A percentile compares a stretch with the other conserved stretches of the same genome.
phyloP scores from a whole-genome alignment of 2,797 vertebrate species.

The Onychomys torridus region DNA sequence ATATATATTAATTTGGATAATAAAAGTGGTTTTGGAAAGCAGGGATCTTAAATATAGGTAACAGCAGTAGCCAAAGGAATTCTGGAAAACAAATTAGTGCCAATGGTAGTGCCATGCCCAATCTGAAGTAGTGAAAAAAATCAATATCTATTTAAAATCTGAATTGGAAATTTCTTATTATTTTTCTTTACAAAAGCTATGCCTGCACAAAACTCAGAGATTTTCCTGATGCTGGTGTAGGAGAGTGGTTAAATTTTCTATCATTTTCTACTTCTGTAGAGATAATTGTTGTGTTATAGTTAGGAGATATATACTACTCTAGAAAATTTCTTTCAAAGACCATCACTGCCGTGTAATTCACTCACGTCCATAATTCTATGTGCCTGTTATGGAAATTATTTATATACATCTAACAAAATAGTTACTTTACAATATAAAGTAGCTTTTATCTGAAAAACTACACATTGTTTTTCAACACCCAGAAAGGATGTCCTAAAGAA shows the following conservation, averaged over 20 bases:
- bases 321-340: not conserved
- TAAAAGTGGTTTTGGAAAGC: not conserved
- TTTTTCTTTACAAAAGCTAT: not conserved
- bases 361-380: not conserved
- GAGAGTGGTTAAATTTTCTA: not conserved
- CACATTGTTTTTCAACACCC: constrained; percentile 63
- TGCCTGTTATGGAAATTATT: not conserved
- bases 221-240: not conserved
- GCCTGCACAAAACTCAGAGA: not conserved
- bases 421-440: not conserved
- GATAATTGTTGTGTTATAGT: not conserved
- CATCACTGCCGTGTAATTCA: not conserved
- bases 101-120: not conserved
- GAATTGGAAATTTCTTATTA: not conserved
- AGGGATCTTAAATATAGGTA: not conserved
- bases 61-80: not conserved
- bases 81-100: not conserved
- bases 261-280: not conserved
- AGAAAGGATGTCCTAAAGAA: constrained; percentile 75
- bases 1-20: not conserved
- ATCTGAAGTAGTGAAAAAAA: not conserved
- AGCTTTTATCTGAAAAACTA: constrained; percentile 44
- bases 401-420: not conserved
- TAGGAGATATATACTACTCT: not conserved
- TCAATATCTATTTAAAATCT: constrained; percentile 8